phyloP scores from a whole-genome alignment of 2,797 vertebrate species.

The Artibeus jamaicensis region DNA sequence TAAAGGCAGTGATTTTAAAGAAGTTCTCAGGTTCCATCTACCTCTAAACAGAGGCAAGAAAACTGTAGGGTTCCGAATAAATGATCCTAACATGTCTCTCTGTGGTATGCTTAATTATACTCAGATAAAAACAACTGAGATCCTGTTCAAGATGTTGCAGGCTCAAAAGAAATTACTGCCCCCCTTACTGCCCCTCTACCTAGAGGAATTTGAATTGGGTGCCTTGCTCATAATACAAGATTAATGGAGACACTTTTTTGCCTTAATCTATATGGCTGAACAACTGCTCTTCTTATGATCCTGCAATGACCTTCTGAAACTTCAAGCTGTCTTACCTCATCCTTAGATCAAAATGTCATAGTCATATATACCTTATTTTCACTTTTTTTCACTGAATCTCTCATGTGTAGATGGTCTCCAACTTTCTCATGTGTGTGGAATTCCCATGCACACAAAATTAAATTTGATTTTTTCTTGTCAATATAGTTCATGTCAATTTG shows the following conservation, averaged over 20 bases:
- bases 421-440: background rate
- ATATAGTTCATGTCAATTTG: background rate
- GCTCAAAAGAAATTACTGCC: background rate
- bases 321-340: background rate
- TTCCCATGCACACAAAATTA: background rate
- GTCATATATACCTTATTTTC: background rate
- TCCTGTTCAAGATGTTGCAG: background rate
- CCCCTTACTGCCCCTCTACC: background rate
- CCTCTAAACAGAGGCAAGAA: background rate
- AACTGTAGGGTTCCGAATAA: background rate
- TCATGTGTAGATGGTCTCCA: background rate
- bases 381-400: background rate
- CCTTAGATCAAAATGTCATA: background rate
- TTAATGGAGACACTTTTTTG: background rate
- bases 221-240: background rate
- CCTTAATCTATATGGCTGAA: background rate
- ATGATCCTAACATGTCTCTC: background rate
- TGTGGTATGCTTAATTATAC: background rate
- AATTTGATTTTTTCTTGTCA: background rate
- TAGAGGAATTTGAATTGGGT: background rate
- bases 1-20: background rate
- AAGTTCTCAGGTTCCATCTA: background rate
- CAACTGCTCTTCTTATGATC: background rate
- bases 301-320: background rate
- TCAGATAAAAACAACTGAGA: background rate